phyloP scores from a whole-genome alignment of 2,113 vertebrate species.

The Odocoileus virginianus region DNA sequence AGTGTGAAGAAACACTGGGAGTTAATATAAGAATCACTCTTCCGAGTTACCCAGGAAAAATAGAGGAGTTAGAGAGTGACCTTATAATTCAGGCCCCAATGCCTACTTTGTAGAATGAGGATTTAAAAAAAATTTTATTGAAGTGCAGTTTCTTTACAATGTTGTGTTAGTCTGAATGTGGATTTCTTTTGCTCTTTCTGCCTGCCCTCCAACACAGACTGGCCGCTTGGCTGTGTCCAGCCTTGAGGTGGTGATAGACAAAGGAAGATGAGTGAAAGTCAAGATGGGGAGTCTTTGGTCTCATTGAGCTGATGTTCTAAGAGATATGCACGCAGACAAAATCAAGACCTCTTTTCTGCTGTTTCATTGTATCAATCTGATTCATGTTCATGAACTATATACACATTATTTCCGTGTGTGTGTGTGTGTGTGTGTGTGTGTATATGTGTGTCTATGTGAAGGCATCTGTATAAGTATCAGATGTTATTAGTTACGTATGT shows the following conservation, averaged over 20 bases:
- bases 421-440: background rate
- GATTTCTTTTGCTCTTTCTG: background rate
- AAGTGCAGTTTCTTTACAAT: background rate
- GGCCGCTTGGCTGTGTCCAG: background rate
- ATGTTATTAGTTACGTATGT: background rate
- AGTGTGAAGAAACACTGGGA: background rate
- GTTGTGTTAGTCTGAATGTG: background rate
- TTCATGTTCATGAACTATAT: background rate
- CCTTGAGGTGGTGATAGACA: background rate
- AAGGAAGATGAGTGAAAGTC: background rate
- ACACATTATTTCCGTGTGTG: background rate
- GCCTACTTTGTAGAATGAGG: background rate
- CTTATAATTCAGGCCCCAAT: background rate
- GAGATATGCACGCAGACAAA: background rate
- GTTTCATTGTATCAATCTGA: background rate
- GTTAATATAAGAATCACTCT: background rate
- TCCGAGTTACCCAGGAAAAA: background rate
- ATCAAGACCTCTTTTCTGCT: background rate
- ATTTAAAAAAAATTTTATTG: background rate
- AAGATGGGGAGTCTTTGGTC: background rate
- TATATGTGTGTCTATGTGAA: background rate
- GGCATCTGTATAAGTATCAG: background rate
- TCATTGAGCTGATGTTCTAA: background rate
- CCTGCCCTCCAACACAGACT: background rate
- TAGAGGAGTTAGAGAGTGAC: background rate